Conservation (phyloP, 2,797 vertebrate genomes). For the Artibeus jamaicensis region DNA sequence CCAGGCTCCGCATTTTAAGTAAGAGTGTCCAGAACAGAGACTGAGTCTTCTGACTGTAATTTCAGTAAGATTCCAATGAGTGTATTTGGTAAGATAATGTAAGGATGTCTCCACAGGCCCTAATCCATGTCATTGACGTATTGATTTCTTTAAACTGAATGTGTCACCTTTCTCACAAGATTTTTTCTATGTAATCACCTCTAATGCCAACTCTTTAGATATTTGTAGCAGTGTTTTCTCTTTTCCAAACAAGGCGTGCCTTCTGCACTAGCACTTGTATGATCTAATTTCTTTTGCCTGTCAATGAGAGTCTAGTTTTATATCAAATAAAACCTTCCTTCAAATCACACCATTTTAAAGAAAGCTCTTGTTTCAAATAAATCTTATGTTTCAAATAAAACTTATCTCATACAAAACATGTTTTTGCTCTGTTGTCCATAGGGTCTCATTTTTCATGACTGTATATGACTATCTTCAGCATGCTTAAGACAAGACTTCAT, state of each 20-base stretch:
- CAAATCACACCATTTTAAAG: neutral
- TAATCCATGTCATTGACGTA: neutral
- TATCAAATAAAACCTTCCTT: slow-evolving; percentile 5
- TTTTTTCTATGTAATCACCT: neutral
- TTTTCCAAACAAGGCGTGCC: neutral
- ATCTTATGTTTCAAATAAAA: slow-evolving; percentile 31
- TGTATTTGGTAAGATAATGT: neutral
- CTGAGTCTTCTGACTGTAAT: slow-evolving; percentile 62
- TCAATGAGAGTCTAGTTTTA: neutral
- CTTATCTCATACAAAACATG: neutral
- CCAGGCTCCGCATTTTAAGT: slow-evolving; percentile 89
- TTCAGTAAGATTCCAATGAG: neutral
- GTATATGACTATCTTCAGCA: neutral
- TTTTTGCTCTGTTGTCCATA: neutral
- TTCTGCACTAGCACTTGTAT: neutral
- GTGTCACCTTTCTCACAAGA: neutral
- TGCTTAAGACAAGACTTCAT: neutral
- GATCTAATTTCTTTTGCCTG: slow-evolving; percentile 8
- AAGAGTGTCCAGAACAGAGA: slow-evolving; percentile 72
- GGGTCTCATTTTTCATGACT: neutral
- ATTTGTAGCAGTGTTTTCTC: neutral
- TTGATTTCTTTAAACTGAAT: slow-evolving; percentile 13
- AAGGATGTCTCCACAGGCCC: accelerated
- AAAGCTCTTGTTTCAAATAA: neutral
- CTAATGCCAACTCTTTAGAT: neutral